Percentiles rank a stretch among this genome's conserved stretches.
These are phyloP conservation scores for Hemiscyllium ocellatum DNA, from an alignment of 2,113 vertebrate species.

Conservation along the genomic window DNA sequence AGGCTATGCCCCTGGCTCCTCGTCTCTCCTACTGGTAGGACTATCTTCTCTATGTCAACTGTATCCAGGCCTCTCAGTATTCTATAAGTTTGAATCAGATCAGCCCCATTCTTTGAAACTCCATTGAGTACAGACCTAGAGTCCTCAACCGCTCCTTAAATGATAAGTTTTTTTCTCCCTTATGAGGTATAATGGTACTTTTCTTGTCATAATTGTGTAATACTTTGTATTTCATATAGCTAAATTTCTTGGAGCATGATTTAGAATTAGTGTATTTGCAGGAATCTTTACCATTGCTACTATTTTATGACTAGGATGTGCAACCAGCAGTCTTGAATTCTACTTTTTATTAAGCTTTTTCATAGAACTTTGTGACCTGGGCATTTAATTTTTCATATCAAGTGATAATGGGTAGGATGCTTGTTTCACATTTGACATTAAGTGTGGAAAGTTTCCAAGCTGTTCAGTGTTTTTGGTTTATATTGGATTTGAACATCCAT, in stretches of 20 bases:
- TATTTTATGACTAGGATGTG: background rate
- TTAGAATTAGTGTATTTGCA: background rate
- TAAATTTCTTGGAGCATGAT: background rate
- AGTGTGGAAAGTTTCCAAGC: constrained; percentile 35
- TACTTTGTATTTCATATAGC: background rate
- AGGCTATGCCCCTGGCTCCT: too few relatives aligned
- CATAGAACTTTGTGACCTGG: background rate
- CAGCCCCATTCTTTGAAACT: too few relatives aligned
- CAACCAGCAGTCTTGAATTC: background rate
- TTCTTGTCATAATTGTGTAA: background rate
- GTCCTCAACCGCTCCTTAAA: too few relatives aligned
- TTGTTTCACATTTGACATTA: background rate
- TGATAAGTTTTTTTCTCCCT: background rate
- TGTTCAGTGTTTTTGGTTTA: constrained; percentile 35
- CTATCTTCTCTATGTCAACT: too few relatives aligned
- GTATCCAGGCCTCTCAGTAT: too few relatives aligned
- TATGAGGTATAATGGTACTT: background rate
- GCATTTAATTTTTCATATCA: background rate
- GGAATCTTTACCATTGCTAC: background rate
- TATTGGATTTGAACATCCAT: constrained; percentile 42
- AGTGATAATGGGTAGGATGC: background rate
- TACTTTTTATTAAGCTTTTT: background rate
- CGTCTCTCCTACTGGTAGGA: too few relatives aligned
- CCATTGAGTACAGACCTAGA: too few relatives aligned
- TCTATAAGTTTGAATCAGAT: too few relatives aligned